phyloP scores from a whole-genome alignment of 2,888 invertebrate genomes.

The Antheraea yamamai region DNA sequence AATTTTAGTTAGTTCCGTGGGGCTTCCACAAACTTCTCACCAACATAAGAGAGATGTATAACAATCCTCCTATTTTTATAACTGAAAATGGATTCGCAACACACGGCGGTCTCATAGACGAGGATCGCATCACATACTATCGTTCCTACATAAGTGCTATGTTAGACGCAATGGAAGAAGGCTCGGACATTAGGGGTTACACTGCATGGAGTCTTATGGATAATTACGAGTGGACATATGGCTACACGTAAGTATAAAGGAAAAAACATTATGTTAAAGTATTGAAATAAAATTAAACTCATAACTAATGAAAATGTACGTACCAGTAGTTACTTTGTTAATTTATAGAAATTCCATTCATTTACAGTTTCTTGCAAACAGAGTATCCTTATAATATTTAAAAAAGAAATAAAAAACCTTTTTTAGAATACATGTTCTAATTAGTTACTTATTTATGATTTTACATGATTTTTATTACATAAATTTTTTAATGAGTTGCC shows the following conservation, averaged over 20 bases:
- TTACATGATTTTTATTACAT: no score
- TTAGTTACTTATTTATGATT: no score
- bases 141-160: constrained; percentile 61
- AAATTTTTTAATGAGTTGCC: no score
- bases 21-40: constrained; percentile 80
- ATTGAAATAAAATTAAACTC: no score
- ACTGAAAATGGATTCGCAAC: constrained; percentile 80
- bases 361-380: neutral
- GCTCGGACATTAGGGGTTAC: constrained; percentile 73
- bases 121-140: constrained; percentile 59
- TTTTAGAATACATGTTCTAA: no score
- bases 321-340: no score
- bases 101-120: constrained; percentile 56
- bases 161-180: constrained; percentile 68
- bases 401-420: no score
- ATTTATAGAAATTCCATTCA: neutral
- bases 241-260: constrained; percentile 75
- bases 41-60: constrained; percentile 68
- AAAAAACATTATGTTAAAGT: neutral
- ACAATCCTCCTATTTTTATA: constrained; percentile 77
- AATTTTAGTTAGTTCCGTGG: constrained; percentile 63
- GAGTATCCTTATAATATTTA: no score
- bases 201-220: constrained; percentile 84
- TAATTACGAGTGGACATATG: constrained; percentile 83
- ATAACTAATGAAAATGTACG: no score